A percentile compares a stretch with the other conserved stretches of the same genome.
phyloP scores from a whole-genome alignment of 37 sponge, comb jelly and placozoan species.

The Cladorhizidae sp. region DNA sequence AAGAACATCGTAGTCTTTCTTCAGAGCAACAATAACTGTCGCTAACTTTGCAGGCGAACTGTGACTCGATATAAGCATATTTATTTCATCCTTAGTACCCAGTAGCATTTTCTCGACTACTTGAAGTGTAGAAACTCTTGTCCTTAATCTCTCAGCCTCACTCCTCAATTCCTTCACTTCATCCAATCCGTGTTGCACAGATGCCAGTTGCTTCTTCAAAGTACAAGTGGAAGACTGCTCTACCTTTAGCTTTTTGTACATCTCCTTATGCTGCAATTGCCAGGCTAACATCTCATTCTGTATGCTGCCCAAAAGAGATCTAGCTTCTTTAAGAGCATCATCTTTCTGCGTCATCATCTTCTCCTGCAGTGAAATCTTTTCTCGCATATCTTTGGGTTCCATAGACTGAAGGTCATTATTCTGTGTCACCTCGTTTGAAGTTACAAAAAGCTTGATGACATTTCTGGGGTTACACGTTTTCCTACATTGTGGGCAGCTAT shows the following conservation, averaged over 20 bases:
- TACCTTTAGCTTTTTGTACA: constrained; percentile 20
- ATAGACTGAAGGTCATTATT: neutral
- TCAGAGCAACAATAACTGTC: constrained; percentile 36
- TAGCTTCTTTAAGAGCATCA: constrained; percentile 31
- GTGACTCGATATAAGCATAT: constrained; percentile 16
- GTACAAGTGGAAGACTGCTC: constrained; percentile 38
- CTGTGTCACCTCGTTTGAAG: neutral
- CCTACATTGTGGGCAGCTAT: constrained; percentile 60
- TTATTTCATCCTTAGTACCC: constrained; percentile 67
- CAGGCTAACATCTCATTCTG: constrained; percentile 39
- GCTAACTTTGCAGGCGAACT: neutral
- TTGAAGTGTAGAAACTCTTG: constrained; percentile 25
- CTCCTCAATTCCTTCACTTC: neutral
- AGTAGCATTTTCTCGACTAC: constrained; percentile 75
- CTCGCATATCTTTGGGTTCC: constrained; percentile 34
- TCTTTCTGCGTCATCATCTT: constrained; percentile 22
- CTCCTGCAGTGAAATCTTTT: constrained; percentile 15
- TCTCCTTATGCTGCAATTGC: constrained; percentile 26
- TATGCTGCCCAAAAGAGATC: constrained; percentile 3
- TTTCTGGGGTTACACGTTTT: constrained; percentile 33
- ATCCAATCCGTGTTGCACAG: constrained; percentile 19
- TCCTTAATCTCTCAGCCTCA: constrained; percentile 15
- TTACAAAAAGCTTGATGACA: constrained; percentile 45
- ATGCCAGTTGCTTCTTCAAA: constrained; percentile 21
- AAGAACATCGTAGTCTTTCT: constrained; percentile 2